Base-by-base conservation (phyloP, 1,140 invertebrate genomes). In the Argopecten irradians region DNA sequence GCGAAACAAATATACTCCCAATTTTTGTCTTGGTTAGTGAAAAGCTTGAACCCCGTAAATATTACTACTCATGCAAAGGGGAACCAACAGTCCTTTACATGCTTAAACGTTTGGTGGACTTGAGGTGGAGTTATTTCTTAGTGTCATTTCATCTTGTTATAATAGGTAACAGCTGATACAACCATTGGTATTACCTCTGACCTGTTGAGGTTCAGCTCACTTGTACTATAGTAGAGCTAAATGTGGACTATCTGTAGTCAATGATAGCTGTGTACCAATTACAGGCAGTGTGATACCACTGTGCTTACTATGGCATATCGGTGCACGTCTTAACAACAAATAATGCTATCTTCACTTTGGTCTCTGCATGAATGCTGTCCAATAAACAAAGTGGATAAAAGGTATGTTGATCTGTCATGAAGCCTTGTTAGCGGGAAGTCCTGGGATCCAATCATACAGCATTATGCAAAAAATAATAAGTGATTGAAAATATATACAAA, bases 71-170 rank as follows among this genome's bases (percentile, higher is more conserved):
- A 19, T 46, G 22, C 43, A 46, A 28, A 28, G 55, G n/a, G n/a
- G 7, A 16, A 71, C 55, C 5, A 16, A 71, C n/a, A n/a, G 55
- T 71, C 22, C n/a, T n/a, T 71, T 28, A 5, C 5, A 0, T 5
- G n/a, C 7, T 16, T 16, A n/a, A 16, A 28, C 55, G 5, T n/a
- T n/a, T n/a, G n/a, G n/a, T 8, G n/a, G 55, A 71, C 55, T 71
- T n/a, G n/a, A n/a, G 55, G 55, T 71, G 55, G 55, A 71, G 55
- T 71, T 28, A 71, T n/a, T 28, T 71, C 43, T 46, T 71, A 71
- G 55, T 71, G 55, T 71, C 55, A 71, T 71, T 71, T 71, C 55
- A 28, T 71, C 55, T 71, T 71, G 22, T 71, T 71, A 71, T 71
- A 16, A 71, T 28, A 28, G 55, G 55, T 28, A 71, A 71, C 22